Conservation (phyloP, 2,113 vertebrate species). For the Clinocottus analis region DNA sequence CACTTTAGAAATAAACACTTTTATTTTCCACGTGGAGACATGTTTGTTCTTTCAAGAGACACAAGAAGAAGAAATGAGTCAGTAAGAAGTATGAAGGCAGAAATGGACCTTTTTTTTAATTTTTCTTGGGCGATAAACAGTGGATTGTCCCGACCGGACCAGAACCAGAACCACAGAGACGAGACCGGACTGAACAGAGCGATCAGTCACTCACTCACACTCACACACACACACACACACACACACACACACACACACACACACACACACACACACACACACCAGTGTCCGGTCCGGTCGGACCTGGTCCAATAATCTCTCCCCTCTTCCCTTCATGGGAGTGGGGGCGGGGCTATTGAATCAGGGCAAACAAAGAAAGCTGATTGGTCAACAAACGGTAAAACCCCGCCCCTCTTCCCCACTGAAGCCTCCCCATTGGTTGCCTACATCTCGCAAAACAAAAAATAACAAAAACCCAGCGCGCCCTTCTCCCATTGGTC, state of each 20-base stretch:
- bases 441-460: conserved; percentile 50
- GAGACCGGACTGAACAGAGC: conserved; percentile 8
- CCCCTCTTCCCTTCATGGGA: conserved; percentile 23
- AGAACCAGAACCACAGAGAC: conserved; percentile 12
- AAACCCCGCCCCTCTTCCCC: conserved; percentile 21
- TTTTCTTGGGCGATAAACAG: conserved; percentile 70
- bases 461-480: conserved; percentile 32
- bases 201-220: no score
- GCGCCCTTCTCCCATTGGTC: conserved; percentile 69
- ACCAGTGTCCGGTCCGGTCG: conserved; percentile 37
- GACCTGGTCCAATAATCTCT: conserved; percentile 50
- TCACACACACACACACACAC: no score
- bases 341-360: conserved; percentile 38
- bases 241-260: no score
- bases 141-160: conserved; percentile 55
- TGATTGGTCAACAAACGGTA: conserved; percentile 69
- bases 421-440: conserved; percentile 51
- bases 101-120: conserved; percentile 82
- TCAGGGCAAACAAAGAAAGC: conserved; percentile 56
- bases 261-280: no score
- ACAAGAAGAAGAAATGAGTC: conserved; percentile 22
- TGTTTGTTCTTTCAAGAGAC: no score
- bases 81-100: conserved; percentile 68
- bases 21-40: no score
- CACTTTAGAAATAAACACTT: no score